Percentiles rank a stretch among this genome's conserved stretches.
phyloP scores from a whole-genome alignment of 1,140 invertebrate species.

The Sitophilus oryzae region DNA sequence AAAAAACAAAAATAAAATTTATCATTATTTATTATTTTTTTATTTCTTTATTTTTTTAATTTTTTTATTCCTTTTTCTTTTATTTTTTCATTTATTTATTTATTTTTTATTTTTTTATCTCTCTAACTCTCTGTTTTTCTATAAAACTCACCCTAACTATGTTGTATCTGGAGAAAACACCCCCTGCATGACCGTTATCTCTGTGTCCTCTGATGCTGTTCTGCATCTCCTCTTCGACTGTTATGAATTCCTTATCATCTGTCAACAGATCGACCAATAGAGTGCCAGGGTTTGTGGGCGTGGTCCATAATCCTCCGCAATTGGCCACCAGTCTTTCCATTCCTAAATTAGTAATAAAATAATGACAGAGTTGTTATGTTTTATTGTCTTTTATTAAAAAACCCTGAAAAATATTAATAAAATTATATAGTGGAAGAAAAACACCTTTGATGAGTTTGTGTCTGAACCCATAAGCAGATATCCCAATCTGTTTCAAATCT shows the following conservation, averaged over 20 bases:
- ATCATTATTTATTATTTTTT: no score
- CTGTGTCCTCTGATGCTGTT: conserved; percentile 86
- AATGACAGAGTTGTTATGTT: neutral
- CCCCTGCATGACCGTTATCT: conserved; percentile 90
- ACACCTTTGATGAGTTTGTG: conserved; percentile 87
- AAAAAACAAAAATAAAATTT: conserved; percentile 12
- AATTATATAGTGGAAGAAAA: no score
- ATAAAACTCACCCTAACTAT: conserved; percentile 71
- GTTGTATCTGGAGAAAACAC: conserved; percentile 83
- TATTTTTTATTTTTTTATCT: no score
- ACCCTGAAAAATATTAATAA: neutral
- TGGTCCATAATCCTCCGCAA: conserved; percentile 48
- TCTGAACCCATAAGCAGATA: conserved; percentile 90
- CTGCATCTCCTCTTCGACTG: conserved; percentile 94
- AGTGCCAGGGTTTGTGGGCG: conserved; percentile 58
- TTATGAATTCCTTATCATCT: conserved; percentile 81
- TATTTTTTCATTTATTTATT: no score
- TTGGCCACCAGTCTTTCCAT: conserved; percentile 49
- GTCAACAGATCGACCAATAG: conserved; percentile 76
- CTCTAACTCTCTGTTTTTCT: neutral
- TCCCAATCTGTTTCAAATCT: conserved; percentile 92
- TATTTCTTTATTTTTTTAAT: no score
- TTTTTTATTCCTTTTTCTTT: no score
- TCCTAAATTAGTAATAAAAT: conserved; percentile 38
- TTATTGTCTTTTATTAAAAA: neutral